Conservation (phyloP, 2,113 vertebrate species). For the Leuciscus idus region DNA sequence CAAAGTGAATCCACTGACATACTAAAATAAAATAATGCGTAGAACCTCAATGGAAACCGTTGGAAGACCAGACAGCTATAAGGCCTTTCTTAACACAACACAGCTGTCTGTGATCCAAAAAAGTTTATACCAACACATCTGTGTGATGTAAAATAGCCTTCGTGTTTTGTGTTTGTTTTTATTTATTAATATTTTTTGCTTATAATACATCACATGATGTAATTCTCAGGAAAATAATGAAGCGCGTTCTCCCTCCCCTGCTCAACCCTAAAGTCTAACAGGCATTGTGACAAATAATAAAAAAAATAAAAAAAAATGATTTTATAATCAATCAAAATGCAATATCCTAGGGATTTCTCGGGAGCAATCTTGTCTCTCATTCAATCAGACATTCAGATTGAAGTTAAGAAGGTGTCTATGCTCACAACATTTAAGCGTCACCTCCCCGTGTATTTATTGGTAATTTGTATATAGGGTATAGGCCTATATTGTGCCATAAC, state of each 20-base stretch:
- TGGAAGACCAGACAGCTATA: background rate
- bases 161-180: no score
- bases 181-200: background rate
- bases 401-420: slow-evolving; percentile 20
- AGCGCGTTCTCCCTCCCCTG: background rate
- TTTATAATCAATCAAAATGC: background rate
- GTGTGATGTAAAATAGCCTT: background rate
- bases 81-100: slow-evolving; percentile 4
- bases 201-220: background rate
- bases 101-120: background rate
- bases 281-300: background rate
- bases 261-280: background rate
- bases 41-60: background rate
- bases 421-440: background rate
- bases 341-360: background rate
- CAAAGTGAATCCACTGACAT: background rate
- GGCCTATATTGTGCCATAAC: slow-evolving; percentile 2
- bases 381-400: slow-evolving; percentile 28
- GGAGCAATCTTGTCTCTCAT: background rate
- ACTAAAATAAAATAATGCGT: background rate
- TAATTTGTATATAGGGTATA: background rate
- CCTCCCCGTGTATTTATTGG: background rate
- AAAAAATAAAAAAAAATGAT: background rate
- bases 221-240: background rate
- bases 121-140: background rate